Conservation (phyloP, 2,797 vertebrate genomes). For the Sebastes iracundus region DNA sequence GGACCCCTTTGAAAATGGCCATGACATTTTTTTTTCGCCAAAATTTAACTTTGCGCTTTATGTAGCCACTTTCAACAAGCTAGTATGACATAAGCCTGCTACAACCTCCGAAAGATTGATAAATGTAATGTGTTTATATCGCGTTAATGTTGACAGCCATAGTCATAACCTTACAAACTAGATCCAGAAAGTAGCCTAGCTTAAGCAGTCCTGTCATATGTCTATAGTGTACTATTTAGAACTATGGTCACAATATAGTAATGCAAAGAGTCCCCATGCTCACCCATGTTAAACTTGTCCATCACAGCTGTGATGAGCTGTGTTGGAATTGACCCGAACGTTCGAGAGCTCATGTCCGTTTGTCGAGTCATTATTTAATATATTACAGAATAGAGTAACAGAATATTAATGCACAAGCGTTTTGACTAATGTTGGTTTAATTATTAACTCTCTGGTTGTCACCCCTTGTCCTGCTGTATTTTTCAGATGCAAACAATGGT, state of each 20-base stretch:
- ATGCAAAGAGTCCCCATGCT: neutral
- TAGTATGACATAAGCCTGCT: too few species aligned
- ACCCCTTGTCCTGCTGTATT: neutral
- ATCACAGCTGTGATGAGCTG: neutral
- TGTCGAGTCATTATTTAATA: neutral
- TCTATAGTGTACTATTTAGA: neutral
- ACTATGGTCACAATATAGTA: neutral
- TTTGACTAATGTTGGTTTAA: neutral
- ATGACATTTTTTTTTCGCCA: too few species aligned
- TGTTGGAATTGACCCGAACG: neutral
- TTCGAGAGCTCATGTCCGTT: neutral
- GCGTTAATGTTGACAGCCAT: too few species aligned
- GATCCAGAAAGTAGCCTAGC: neutral
- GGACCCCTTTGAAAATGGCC: too few species aligned
- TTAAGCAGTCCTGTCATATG: neutral
- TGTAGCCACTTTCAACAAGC: too few species aligned
- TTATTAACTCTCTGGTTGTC: neutral
- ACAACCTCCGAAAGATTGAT: too few species aligned
- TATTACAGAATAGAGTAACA: neutral
- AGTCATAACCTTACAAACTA: neutral
- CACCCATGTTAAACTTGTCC: neutral
- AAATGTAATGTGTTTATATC: too few species aligned
- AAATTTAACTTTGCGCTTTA: too few species aligned
- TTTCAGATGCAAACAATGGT: slow-evolving; percentile 76
- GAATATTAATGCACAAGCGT: neutral